Conservation (phyloP, 2,113 vertebrate species). For the Acanthochromis polyacanthus region DNA sequence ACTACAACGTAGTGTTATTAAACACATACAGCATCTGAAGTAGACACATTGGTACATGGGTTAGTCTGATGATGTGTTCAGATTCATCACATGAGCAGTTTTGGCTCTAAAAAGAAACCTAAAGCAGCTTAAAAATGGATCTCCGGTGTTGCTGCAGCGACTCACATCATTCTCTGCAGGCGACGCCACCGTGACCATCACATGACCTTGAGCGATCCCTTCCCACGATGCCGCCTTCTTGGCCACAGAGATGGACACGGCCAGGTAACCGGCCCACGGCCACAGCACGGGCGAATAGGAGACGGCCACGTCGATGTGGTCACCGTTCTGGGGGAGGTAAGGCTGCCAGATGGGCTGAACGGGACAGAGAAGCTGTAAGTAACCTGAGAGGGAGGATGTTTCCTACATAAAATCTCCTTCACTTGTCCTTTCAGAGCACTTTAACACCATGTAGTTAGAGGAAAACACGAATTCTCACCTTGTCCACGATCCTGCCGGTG, state of each 20-base stretch:
- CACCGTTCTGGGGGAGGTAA: slow-evolving; percentile 97
- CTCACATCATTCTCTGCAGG: slow-evolving; percentile 93
- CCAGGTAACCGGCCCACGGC: slow-evolving; percentile 99
- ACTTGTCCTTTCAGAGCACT: too few species aligned
- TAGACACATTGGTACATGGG: too few species aligned
- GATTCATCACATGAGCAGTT: too few species aligned
- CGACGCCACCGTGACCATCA: slow-evolving; percentile 95
- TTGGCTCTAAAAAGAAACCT: too few species aligned
- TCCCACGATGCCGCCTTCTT: slow-evolving; percentile 99
- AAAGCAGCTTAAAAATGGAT: background rate
- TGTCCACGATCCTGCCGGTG: slow-evolving; percentile 95
- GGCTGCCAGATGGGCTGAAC: slow-evolving; percentile 97
- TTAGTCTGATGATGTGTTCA: too few species aligned
- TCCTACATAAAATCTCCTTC: too few species aligned
- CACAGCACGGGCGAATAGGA: slow-evolving; percentile 95
- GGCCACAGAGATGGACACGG: slow-evolving; percentile 96
- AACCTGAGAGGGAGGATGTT: background rate
- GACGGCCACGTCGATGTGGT: slow-evolving; percentile 95
- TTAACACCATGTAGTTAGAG: background rate
- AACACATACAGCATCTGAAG: too few species aligned
- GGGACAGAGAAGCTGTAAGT: slow-evolving; percentile 3
- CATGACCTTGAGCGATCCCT: slow-evolving; percentile 95
- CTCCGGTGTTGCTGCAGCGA: slow-evolving; percentile 8
- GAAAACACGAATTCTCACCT: slow-evolving; percentile 84
- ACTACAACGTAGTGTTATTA: too few species aligned